phyloP scores from a whole-genome alignment of 1,140 invertebrate species.

The Temnothorax nylanderi region DNA sequence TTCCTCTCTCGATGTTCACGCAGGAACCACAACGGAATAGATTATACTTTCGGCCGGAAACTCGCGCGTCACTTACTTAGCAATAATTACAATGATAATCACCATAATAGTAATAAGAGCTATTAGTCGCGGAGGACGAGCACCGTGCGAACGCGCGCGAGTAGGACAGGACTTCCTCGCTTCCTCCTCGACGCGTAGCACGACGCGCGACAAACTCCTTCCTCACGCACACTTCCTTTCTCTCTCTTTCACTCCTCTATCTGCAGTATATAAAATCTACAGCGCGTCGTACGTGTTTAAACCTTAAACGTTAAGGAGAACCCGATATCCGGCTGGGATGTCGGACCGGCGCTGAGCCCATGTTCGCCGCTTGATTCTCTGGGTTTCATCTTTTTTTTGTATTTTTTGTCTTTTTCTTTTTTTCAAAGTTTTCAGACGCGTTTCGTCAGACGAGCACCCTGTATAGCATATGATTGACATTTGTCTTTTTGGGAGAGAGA shows the following conservation, averaged over 20 bases:
- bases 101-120: constrained; percentile 63
- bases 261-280: constrained; percentile 64
- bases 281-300: constrained; percentile 54
- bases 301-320: constrained; percentile 68
- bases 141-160: constrained; percentile 41
- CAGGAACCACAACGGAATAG: constrained; percentile 55
- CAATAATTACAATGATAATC: constrained; percentile 56
- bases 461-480: constrained; percentile 72
- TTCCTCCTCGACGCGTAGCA: constrained; percentile 11
- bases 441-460: constrained; percentile 73
- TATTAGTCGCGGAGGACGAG: constrained; percentile 51
- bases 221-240: not conserved
- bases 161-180: not conserved
- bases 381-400: constrained; percentile 9
- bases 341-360: constrained; percentile 66
- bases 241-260: constrained; percentile 12
- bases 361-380: constrained; percentile 30
- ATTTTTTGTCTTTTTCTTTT: constrained; percentile 45
- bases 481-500: constrained; percentile 69
- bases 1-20: constrained; percentile 42
- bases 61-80: constrained; percentile 59
- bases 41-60: constrained; percentile 67
- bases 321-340: constrained; percentile 66
- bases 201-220: constrained; percentile 18
- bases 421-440: constrained; percentile 66